Evolutionary conservation across 2,797 vertebrate species (phyloP), one percentile per base, ranked within the genome.

Genomic region (Emys orbicularis): DNA sequence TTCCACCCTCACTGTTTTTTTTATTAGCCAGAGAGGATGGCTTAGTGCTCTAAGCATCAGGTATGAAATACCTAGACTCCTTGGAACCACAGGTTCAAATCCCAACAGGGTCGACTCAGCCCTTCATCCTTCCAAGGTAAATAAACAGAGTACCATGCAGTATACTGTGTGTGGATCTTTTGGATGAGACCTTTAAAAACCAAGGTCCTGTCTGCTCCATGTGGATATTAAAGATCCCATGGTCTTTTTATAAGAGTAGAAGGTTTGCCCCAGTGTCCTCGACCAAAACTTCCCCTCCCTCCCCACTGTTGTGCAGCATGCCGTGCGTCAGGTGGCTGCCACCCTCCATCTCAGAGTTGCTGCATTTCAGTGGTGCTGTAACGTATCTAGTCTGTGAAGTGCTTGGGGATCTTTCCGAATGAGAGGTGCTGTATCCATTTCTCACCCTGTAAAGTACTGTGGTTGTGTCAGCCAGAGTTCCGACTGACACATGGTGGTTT

Each of bases 381-480:
- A 27, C 0, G 4, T 88, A 1, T 27, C 53, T 53, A 23, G 23
- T 34, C 53, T 81, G 53, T 13, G 41, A 80, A 86, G 83, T 12
- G 82, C 80, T 79, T 1, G 87, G 53, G 85, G 72, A 76, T 52
- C 19, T 59, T 81, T 83, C 82, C 12, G 2, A 84, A 86, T 0
- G 0, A 12, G 29, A 91, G 79, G 1, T 52, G 86, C 15, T 82
- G 2, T 90, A 2, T 83, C 53, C 8, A 0, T 81, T 37, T 86
- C 76, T 0, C 15, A 8, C 21, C 0, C 82, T 47, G 16, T 31
- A 0, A 3, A 79, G n/a, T 6, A 0, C 2, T 47, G 0, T 0
- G 1, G 0, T 52, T 4, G 4, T 0, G 0, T 68, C 3, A 11
- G 18, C 0, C 0, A 53, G 0, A 0, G 5, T 2, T 1, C 0